Evolutionary conservation across 1,140 invertebrate species (phyloP).

Genomic region (Drosophila subpulchrella): DNA sequence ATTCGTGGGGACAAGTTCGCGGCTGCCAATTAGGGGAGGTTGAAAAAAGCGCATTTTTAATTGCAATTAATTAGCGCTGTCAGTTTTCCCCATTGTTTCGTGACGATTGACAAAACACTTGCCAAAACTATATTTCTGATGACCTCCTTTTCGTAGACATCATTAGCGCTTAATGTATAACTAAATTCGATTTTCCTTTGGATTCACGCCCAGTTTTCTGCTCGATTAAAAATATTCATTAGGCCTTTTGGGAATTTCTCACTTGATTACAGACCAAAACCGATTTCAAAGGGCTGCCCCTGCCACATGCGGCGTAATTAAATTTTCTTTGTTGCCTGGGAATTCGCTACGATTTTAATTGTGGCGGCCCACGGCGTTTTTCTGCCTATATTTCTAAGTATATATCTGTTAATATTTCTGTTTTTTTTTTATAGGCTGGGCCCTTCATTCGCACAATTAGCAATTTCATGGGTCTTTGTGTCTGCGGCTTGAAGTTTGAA

Average conservation of each 20-base stretch:
- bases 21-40: conserved; percentile 67
- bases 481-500: conserved; percentile 10
- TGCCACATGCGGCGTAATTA: conserved; percentile 78
- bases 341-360: conserved; percentile 82
- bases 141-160: conserved; percentile 66
- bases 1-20: conserved; percentile 51
- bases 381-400: conserved; percentile 36
- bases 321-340: conserved; percentile 77
- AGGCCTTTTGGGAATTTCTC: conserved; percentile 66
- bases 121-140: conserved; percentile 29
- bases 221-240: conserved; percentile 74
- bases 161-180: conserved; percentile 55
- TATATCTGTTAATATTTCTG: conserved; percentile 16
- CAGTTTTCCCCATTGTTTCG: conserved; percentile 41
- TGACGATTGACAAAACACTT: conserved; percentile 36
- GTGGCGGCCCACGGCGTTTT: conserved; percentile 61
- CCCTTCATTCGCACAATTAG: conserved; percentile 78
- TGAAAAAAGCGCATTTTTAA: conserved; percentile 52
- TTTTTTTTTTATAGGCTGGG: conserved; percentile 15
- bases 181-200: conserved; percentile 41
- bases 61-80: conserved; percentile 52
- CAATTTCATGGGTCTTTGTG: conserved; percentile 77
- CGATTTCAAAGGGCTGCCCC: conserved; percentile 63
- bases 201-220: conserved; percentile 66
- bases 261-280: conserved; percentile 71